Evolutionary conservation across 2,888 invertebrate species (phyloP).

Genomic region (Lithophane leautieri): DNA sequence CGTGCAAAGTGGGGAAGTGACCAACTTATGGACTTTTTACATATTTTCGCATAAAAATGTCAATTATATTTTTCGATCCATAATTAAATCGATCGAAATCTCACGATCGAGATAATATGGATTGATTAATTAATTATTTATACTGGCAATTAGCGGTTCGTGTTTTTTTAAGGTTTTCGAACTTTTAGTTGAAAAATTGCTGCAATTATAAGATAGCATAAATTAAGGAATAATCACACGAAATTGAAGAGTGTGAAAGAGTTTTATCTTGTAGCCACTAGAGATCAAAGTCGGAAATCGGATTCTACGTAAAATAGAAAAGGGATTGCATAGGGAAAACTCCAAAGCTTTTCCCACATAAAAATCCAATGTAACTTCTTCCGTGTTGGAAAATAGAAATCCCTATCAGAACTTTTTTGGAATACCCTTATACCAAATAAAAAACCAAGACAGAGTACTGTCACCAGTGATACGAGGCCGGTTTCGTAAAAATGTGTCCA

Average conservation of each 20-base stretch:
- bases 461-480: too few relatives aligned
- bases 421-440: too few relatives aligned
- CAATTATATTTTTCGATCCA: slow-evolving; percentile 53
- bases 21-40: slow-evolving; percentile 21
- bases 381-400: neutral
- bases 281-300: neutral
- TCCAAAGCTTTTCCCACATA: neutral
- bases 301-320: neutral
- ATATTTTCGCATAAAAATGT: slow-evolving; percentile 52
- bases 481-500: too few relatives aligned
- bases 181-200: slow-evolving; percentile 55
- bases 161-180: slow-evolving; percentile 27
- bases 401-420: too few relatives aligned
- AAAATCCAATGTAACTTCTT: neutral
- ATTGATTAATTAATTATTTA: slow-evolving; percentile 60
- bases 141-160: slow-evolving; percentile 54
- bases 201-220: slow-evolving; percentile 41
- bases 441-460: too few relatives aligned
- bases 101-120: slow-evolving; percentile 48
- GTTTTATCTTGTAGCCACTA: neutral
- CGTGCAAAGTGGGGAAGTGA: slow-evolving; percentile 24
- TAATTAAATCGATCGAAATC: slow-evolving; percentile 57
- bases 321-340: neutral
- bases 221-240: neutral
- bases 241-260: neutral